Evolutionary conservation across 2,797 vertebrate species (phyloP), one percentile per base, ranked within the genome.

Genomic region (Tachyglossus aculeatus): DNA sequence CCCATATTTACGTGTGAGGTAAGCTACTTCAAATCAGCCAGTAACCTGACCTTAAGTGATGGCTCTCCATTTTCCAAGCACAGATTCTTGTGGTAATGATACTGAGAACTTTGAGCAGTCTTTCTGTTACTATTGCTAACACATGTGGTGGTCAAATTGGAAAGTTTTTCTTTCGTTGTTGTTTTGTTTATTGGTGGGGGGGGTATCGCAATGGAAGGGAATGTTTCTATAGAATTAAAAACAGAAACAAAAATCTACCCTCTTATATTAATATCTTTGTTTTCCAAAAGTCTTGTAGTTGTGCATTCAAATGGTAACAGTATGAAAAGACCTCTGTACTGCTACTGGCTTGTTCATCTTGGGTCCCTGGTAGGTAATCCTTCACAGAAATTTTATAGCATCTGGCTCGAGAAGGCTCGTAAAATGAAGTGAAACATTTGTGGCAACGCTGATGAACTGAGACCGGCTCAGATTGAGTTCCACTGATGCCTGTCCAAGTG

Each of bases 271-370:
- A n/a, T n/a, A n/a, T n/a, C n/a, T n/a, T n/a, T 38, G 34, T n/a
- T 48, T 11, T 31, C 18, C 11, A 53, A 36, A 59, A 55, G 61
- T 52, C n/a, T 77, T 75, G 73, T 5, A 27, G 18, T 27, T 18
- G 22, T 27, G 7, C 10, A 16, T 47, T 40, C 53, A 54, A 24
- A 14, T 36, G 34, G 6, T 37, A 38, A 22, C 3, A 47, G 22
- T 58, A 67, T 72, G 38, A 79, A 77, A 75, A 75, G 61, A 25
- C 25, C 25, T 77, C 22, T 70, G 9, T 79, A 31, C 53, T 71
- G 34, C 14, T 63, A 24, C 70, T 81, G 70, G 61, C 61, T 57
- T 24, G 27, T 53, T 9, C 13, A 56, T 5, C 9, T 2, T 53
- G 18, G 13, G 12, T 37, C 40, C 22, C 48, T 44, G 19, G 31